These are phyloP conservation scores for Drosophila pachea DNA, from an alignment of 1,140 invertebrate genomes.

Conservation along the genomic window DNA sequence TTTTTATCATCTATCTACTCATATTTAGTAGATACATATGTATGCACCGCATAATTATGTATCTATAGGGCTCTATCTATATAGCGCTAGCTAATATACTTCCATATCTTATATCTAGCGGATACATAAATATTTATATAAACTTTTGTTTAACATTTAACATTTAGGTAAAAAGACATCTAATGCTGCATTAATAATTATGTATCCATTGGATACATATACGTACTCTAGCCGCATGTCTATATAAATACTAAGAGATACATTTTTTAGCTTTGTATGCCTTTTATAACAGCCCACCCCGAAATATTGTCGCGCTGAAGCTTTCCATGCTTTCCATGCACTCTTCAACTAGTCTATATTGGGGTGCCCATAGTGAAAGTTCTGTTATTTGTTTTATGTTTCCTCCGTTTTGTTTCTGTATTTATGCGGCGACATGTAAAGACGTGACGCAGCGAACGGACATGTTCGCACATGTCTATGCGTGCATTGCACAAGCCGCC, in stretches of 20 bases:
- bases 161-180: too few relatives aligned
- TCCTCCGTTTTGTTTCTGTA: slow-evolving; percentile 10
- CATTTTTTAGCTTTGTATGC: neutral
- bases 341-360: slow-evolving; percentile 26
- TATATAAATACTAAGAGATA: neutral
- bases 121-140: too few relatives aligned
- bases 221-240: neutral
- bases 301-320: slow-evolving; percentile 6
- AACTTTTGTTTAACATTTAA: too few relatives aligned
- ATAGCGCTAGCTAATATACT: too few relatives aligned
- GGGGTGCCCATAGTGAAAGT: slow-evolving; percentile 32
- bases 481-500: slow-evolving; percentile 16
- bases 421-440: slow-evolving; percentile 24
- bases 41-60: too few relatives aligned
- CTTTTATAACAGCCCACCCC: neutral
- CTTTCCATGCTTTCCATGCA: slow-evolving; percentile 31
- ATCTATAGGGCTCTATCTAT: too few relatives aligned
- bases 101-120: too few relatives aligned
- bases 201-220: neutral
- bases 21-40: too few relatives aligned
- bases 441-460: slow-evolving; percentile 17
- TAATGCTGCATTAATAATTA: too few relatives aligned
- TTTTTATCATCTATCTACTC: too few relatives aligned
- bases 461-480: slow-evolving; percentile 17
- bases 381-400: slow-evolving; percentile 23